Percentiles rank a stretch among this genome's conserved stretches.
These are phyloP conservation scores for Candoia aspera DNA, from an alignment of 2,113 vertebrate genomes.

Conservation along the genomic window DNA sequence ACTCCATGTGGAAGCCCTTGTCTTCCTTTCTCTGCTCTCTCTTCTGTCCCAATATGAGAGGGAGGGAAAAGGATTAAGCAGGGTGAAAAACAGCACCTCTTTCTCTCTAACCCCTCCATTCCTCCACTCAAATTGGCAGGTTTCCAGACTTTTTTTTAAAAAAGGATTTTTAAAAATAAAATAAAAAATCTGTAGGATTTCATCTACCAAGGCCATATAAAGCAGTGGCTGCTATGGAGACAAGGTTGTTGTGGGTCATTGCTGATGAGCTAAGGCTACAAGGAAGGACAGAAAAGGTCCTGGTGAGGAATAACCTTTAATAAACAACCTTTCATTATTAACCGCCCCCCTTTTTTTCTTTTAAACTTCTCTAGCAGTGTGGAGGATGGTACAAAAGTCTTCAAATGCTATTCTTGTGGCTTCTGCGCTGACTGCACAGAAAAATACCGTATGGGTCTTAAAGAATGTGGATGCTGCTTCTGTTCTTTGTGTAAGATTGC, in stretches of 20 bases:
- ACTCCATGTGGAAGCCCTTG: no score
- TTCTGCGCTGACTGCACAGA: background rate
- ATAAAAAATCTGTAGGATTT: background rate
- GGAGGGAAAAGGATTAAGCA: no score
- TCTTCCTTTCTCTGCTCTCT: background rate
- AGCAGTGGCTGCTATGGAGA: background rate
- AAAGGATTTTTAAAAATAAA: background rate
- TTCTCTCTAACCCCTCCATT: background rate
- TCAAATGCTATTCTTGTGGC: background rate
- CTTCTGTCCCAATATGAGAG: background rate
- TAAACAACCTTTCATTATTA: background rate
- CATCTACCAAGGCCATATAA: background rate
- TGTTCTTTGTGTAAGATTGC: background rate
- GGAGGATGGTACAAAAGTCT: background rate
- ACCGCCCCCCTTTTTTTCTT: background rate
- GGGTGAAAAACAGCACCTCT: background rate
- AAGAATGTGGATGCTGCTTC: background rate
- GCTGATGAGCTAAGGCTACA: background rate
- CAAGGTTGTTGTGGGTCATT: rapidly evolving
- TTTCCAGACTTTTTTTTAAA: background rate
- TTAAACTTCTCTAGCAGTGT: background rate
- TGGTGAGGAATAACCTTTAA: background rate
- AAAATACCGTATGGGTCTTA: background rate
- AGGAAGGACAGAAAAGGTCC: background rate
- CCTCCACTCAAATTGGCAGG: background rate